Percentiles rank a stretch among this genome's conserved stretches.
Evolutionary conservation across 2,797 vertebrate species (phyloP).

Genomic region (Periparus ater): DNA sequence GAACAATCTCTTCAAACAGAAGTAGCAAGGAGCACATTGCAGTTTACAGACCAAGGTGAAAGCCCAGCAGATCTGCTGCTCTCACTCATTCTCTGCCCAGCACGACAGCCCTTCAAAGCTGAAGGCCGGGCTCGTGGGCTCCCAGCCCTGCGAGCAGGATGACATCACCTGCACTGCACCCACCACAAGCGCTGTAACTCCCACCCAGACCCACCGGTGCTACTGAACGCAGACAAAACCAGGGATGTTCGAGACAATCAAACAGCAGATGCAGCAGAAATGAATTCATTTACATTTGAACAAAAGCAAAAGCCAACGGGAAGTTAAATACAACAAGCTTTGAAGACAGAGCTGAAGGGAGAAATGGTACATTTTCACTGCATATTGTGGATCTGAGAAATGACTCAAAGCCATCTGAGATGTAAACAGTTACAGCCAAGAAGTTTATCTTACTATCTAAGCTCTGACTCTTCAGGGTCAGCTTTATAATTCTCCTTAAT

Average conservation of each 20-base stretch:
- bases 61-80: background rate
- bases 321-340: conserved; percentile 43
- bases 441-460: conserved; percentile 30
- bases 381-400: background rate
- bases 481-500: conserved; percentile 10
- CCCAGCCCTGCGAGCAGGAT: background rate
- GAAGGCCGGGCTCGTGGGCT: background rate
- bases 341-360: conserved; percentile 25
- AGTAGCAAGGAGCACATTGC: background rate
- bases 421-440: conserved; percentile 37
- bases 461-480: conserved; percentile 28
- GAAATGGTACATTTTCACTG: conserved; percentile 34
- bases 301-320: conserved; percentile 27
- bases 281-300: conserved; percentile 58
- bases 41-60: background rate
- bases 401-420: conserved; percentile 29
- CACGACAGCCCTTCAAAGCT: background rate
- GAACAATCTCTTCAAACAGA: background rate
- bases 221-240: background rate
- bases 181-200: background rate
- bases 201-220: background rate
- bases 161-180: background rate
- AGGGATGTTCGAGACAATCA: conserved; percentile 14
- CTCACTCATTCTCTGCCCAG: background rate
- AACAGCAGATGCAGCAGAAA: conserved; percentile 38